Evolutionary conservation across 1,140 invertebrate species (phyloP).

Genomic region (Brachystomella parvula): DNA sequence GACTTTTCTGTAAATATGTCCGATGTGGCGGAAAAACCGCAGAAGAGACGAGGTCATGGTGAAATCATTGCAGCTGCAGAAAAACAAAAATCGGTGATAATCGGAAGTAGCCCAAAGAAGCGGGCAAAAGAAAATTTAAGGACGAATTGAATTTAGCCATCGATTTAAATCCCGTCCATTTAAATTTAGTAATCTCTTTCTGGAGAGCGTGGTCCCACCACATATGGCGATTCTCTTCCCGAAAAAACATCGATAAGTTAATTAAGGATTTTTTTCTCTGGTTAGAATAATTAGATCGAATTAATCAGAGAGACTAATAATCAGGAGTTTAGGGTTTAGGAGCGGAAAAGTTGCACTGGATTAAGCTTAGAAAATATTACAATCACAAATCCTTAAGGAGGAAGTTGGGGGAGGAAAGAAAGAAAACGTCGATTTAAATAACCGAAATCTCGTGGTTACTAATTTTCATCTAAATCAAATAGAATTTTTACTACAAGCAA

Average conservation of each 20-base stretch:
- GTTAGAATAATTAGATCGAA: background rate
- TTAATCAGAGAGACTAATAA: background rate
- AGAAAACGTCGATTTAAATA: background rate
- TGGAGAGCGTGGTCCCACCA: background rate
- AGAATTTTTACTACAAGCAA: too few species aligned
- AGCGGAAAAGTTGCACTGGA: background rate
- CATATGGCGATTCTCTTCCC: background rate
- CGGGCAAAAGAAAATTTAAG: too few species aligned
- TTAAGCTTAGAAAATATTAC: background rate
- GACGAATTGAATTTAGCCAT: too few species aligned
- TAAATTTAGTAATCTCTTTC: background rate
- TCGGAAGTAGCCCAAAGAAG: too few species aligned
- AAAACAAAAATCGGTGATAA: too few species aligned
- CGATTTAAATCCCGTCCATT: too few species aligned
- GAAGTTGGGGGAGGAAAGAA: background rate
- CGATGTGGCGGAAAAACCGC: too few species aligned
- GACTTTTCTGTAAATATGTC: too few species aligned
- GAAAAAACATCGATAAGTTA: background rate
- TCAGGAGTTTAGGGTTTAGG: too few species aligned
- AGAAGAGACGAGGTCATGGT: too few species aligned
- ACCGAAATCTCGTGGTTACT: background rate
- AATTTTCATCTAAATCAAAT: too few species aligned
- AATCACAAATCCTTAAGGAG: background rate
- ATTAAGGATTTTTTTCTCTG: conserved; percentile 11
- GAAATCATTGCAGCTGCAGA: background rate